Conservation (phyloP, 1,140 invertebrate genomes). For the Diachasma alloeum region DNA sequence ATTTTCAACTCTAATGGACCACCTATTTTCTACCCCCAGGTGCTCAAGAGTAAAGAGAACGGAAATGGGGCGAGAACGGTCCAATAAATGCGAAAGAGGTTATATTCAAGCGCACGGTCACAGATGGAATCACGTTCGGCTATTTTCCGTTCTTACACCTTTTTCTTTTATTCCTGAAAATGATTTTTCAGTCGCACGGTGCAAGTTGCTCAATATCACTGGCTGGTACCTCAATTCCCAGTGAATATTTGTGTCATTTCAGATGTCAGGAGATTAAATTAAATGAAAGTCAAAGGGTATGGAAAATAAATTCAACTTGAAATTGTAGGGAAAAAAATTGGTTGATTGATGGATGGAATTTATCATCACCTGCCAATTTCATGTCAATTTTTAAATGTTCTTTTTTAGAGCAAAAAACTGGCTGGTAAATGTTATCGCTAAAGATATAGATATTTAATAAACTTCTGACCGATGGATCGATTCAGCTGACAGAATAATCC, state of each 20-base stretch:
- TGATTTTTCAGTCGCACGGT: not conserved
- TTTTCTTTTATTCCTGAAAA: not conserved
- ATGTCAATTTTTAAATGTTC: too few relatives aligned
- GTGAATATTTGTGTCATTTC: not conserved
- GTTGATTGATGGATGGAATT: too few relatives aligned
- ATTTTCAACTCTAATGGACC: not conserved
- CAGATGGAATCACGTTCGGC: conserved; percentile 14
- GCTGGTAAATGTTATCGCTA: not conserved
- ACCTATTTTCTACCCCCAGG: not conserved
- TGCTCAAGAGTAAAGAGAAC: conserved; percentile 11
- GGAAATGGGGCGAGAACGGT: conserved; percentile 16
- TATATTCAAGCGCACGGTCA: not conserved
- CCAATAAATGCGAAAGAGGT: conserved; percentile 14
- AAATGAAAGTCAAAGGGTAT: not conserved
- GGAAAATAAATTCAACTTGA: not conserved
- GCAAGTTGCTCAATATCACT: not conserved
- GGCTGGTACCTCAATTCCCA: not conserved
- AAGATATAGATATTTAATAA: conserved; percentile 9
- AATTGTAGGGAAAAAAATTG: too few relatives aligned
- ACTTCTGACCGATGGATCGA: not conserved
- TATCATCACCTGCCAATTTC: too few relatives aligned
- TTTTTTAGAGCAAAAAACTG: not conserved
- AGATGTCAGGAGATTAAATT: not conserved
- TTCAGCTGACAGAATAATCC: conserved; percentile 4
- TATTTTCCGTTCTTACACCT: not conserved